Base-by-base conservation (phyloP, 2,113 vertebrate genomes). In the Centropus bengalensis region DNA sequence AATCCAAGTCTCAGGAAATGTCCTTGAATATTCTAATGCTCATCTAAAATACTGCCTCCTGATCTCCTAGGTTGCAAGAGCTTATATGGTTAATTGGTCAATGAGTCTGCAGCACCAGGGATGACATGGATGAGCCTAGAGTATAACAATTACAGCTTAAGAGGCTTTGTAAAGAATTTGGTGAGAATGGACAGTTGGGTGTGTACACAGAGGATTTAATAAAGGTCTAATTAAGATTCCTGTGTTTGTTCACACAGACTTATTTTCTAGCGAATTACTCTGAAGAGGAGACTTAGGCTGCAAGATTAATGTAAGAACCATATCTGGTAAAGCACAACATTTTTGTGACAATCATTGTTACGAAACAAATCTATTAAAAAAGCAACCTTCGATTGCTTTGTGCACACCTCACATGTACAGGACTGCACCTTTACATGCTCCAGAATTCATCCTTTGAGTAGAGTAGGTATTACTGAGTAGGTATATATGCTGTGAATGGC, bases 61-160 rank as follows among this genome's bases (percentile, higher is more conserved):
- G 8, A 94, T 97, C 94, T 96, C 97, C 96, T 94, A 91, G 95
- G 96, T 80, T 94, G 97, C 94, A 64, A 75, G 64, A 74, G 83
- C 80, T 85, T 47, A 40, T 59, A 84, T 59, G 92, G 86, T 81
- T 95, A 96, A 96, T 83, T 94, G 63, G 89, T 80, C 71, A 55
- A 80, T 28, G 54, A 82, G 66, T 33, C 83, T 84, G 89, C 80
- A 63, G 85, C 63, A 66, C 89, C 20, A 7, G 21, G 36, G 68
- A 28, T 86, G 88, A 93, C 1, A 23, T 15, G 54, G 70, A 23
- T 76, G 82, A 62, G 74, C 40, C 64, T 79, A 47, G 63, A 69
- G 51, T 15, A 20, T 14, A 58, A 89, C 85, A 96, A 68, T 93
- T 92, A 42, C 63, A 74, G 79, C 8, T 68, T 54, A 71, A 33